Conservation (phyloP, 1,140 invertebrate species). For the Grapholita molesta region DNA sequence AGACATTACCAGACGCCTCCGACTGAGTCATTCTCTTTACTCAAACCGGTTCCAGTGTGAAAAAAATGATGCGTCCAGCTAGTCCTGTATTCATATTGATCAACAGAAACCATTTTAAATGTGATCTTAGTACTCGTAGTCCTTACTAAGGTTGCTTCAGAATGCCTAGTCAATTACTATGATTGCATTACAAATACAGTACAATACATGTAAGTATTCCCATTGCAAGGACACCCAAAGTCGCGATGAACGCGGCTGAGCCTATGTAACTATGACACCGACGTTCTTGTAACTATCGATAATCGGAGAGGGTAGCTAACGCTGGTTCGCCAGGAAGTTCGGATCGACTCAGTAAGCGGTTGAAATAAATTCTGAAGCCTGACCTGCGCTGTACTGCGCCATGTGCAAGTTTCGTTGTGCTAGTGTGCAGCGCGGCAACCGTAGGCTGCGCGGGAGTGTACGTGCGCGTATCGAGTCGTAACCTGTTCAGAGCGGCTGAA, state of each 20-base stretch:
- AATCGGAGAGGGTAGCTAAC: no score
- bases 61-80: constrained; percentile 59
- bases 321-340: background rate
- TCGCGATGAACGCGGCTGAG: background rate
- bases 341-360: background rate
- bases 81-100: background rate
- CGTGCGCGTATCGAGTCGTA: constrained; percentile 45
- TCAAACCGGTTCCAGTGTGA: constrained; percentile 56
- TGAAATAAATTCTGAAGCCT: constrained; percentile 18
- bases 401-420: background rate
- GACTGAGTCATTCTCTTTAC: constrained; percentile 58
- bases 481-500: constrained; percentile 66
- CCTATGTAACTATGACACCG: background rate
- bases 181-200: background rate
- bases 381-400: constrained; percentile 47
- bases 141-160: background rate
- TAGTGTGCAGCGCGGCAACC: background rate
- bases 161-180: background rate
- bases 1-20: constrained; percentile 25
- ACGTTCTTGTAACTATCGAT: no score
- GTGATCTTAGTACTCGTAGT: background rate
- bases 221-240: background rate
- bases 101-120: background rate
- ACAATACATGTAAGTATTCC: background rate
- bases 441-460: constrained; percentile 7